Percentiles rank a stretch among this genome's conserved stretches.
These are phyloP conservation scores for Aleiodes sp. DNA, from an alignment of 1,140 invertebrate species.

Conservation along the genomic window DNA sequence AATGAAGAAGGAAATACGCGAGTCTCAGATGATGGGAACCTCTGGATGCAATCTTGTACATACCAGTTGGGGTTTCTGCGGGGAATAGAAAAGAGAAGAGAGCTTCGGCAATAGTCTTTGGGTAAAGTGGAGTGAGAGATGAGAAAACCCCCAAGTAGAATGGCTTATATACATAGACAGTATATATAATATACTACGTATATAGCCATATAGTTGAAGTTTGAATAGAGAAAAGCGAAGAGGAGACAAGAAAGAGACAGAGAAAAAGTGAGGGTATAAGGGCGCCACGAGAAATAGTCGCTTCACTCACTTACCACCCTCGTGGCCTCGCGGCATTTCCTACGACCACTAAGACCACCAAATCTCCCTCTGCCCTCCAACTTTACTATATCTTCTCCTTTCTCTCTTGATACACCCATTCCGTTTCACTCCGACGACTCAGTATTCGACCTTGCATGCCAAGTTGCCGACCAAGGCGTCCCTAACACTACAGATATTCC, in stretches of 20 bases:
- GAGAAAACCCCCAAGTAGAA: slow-evolving; percentile 53
- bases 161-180: slow-evolving; percentile 37
- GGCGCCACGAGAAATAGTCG: slow-evolving; percentile 58
- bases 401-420: slow-evolving; percentile 21
- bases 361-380: slow-evolving; percentile 29
- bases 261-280: slow-evolving; percentile 32
- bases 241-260: slow-evolving; percentile 20
- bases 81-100: slow-evolving; percentile 54
- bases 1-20: slow-evolving; percentile 17
- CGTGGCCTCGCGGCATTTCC: slow-evolving; percentile 39
- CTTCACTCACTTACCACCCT: slow-evolving; percentile 64
- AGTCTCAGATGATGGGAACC: slow-evolving; percentile 49
- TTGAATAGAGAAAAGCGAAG: slow-evolving; percentile 20
- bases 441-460: slow-evolving; percentile 44
- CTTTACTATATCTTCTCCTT: not conserved
- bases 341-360: slow-evolving; percentile 30
- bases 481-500: slow-evolving; percentile 48
- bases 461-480: slow-evolving; percentile 56
- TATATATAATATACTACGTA: not conserved
- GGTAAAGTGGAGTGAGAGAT: slow-evolving; percentile 52
- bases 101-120: slow-evolving; percentile 54
- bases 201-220: not conserved
- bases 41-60: slow-evolving; percentile 63
- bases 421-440: slow-evolving; percentile 2
- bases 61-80: slow-evolving; percentile 59